Percentiles rank a stretch among this genome's conserved stretches.
These are phyloP conservation scores for Dinocampus coccinellae DNA, from an alignment of 2,888 invertebrate species.

Conservation along the genomic window DNA sequence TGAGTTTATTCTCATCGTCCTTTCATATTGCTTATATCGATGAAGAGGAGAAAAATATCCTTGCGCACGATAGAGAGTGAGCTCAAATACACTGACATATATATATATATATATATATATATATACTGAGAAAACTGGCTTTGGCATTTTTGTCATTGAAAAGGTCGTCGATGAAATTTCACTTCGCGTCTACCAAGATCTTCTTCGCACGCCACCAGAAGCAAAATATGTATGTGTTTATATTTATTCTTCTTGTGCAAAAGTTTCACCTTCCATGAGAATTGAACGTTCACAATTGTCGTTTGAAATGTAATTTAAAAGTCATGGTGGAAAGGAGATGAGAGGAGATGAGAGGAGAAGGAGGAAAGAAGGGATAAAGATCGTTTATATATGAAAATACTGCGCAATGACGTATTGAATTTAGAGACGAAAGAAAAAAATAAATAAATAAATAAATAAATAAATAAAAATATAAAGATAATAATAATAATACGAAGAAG, in stretches of 20 bases:
- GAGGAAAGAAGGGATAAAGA: slow-evolving; percentile 25
- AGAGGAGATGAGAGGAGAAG: too few species aligned
- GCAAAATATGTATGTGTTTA: slow-evolving; percentile 8
- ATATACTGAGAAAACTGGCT: slow-evolving; percentile 57
- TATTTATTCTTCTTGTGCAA: not conserved
- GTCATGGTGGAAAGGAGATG: too few species aligned
- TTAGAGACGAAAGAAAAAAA: not conserved
- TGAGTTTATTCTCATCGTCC: slow-evolving; percentile 20
- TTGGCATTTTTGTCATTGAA: slow-evolving; percentile 51
- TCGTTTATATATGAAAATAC: slow-evolving; percentile 14
- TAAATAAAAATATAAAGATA: not conserved
- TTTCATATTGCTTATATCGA: not conserved
- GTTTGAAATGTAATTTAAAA: slow-evolving; percentile 10
- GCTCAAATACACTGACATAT: slow-evolving; percentile 16
- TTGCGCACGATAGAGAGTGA: slow-evolving; percentile 30
- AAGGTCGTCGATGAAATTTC: slow-evolving; percentile 68
- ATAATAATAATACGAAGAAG: too few species aligned
- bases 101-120: slow-evolving; percentile 15
- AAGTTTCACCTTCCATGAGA: slow-evolving; percentile 34
- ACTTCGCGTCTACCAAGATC: slow-evolving; percentile 54
- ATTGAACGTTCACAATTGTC: slow-evolving; percentile 12
- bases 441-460: not conserved
- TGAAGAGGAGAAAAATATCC: slow-evolving; percentile 11
- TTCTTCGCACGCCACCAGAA: slow-evolving; percentile 35
- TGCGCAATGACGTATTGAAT: slow-evolving; percentile 16